These are phyloP conservation scores for Orthonevra nobilis DNA, from an alignment of 2,888 invertebrate genomes.

Conservation along the genomic window DNA sequence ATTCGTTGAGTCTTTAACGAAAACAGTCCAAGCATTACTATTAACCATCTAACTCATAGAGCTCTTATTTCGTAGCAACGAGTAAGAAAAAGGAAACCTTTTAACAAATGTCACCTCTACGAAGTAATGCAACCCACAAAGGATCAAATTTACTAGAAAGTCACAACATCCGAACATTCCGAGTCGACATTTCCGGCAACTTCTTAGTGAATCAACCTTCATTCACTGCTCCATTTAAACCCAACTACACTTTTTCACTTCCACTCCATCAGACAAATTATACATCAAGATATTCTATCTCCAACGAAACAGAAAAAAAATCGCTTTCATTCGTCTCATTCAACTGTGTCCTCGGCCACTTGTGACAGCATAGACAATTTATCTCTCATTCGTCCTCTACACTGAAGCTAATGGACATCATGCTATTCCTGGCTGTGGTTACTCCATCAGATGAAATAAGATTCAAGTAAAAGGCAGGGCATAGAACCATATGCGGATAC, in stretches of 20 bases:
- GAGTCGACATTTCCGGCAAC: conserved; percentile 1
- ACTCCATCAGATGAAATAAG: conserved; percentile 43
- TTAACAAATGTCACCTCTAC: too few relatives aligned
- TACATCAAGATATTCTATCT: conserved; percentile 9
- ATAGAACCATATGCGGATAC: not conserved
- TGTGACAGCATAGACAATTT: conserved; percentile 45
- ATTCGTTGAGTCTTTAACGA: too few relatives aligned
- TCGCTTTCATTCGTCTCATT: conserved; percentile 45
- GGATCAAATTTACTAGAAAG: not conserved
- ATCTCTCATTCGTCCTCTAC: conserved; percentile 17
- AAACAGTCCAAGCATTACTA: too few relatives aligned
- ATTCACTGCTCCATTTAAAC: conserved; percentile 5
- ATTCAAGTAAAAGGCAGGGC: conserved; percentile 32
- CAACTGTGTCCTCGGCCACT: conserved; percentile 49
- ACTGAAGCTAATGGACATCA: conserved; percentile 24
- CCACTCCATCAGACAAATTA: conserved; percentile 37
- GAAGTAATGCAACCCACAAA: too few relatives aligned
- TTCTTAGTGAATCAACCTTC: conserved; percentile 10
- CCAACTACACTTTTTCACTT: conserved; percentile 9
- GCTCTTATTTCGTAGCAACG: too few relatives aligned
- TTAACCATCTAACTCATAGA: too few relatives aligned
- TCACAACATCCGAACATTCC: not conserved
- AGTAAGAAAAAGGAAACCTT: too few relatives aligned
- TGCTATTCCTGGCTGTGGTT: conserved; percentile 13
- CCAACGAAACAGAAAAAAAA: conserved; percentile 34